Percentiles rank a stretch among this genome's conserved stretches.
Evolutionary conservation across 2,888 invertebrate species (phyloP).

Genomic region (Tipula helvola): DNA sequence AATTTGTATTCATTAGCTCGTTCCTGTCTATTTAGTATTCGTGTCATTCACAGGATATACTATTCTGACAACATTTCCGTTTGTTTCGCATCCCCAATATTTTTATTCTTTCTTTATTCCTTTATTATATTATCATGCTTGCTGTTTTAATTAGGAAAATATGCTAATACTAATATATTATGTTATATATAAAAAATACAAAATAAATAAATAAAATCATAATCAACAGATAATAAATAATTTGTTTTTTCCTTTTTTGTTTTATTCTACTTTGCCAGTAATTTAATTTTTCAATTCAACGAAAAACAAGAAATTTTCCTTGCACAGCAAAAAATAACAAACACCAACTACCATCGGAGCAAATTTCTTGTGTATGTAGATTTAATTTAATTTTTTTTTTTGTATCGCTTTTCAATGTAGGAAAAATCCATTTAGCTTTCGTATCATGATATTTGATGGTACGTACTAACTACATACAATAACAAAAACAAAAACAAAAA

Average conservation of each 20-base stretch:
- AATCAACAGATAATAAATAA: not conserved
- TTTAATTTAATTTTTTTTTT: not conserved
- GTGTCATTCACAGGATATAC: not conserved
- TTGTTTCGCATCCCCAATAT: not conserved
- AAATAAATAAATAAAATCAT: not conserved
- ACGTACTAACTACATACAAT: not conserved
- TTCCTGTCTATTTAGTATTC: not conserved
- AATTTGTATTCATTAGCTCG: not conserved
- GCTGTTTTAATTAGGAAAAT: not conserved
- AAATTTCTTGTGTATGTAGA: not conserved
- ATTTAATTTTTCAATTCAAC: not conserved
- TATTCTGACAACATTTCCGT: not conserved
- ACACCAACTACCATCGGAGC: not conserved
- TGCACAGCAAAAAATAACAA: not conserved
- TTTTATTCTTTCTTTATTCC: too few species aligned
- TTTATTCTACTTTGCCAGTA: not conserved
- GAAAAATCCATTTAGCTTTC: not conserved
- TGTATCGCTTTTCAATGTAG: not conserved
- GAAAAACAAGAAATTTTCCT: not conserved
- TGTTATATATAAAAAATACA: not conserved
- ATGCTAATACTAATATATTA: not conserved
- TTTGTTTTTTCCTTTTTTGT: not conserved
- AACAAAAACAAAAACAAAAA: not conserved
- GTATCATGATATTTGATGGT: not conserved
- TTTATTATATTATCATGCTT: too few species aligned